Evolutionary conservation across 1,140 invertebrate species (phyloP), one percentile per base, ranked within the genome.

Genomic region (Druon quercuslanigerum): DNA sequence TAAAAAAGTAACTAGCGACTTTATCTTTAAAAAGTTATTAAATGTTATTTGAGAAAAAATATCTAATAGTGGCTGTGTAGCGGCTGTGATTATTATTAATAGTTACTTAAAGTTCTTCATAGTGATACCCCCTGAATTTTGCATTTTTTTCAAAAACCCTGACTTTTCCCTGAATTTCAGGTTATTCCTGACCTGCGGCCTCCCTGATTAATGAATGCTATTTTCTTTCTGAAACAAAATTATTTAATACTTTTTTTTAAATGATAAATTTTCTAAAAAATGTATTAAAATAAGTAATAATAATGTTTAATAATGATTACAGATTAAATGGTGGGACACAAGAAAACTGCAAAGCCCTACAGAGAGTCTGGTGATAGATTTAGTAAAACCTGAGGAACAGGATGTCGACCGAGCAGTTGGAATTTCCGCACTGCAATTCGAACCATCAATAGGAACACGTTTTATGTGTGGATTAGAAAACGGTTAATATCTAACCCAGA

Each of bases 401-500:
- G 93, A 93, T 20, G 89, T 96, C 8, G 92, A 94, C 5, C 94
- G 94, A 71, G 96, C 96, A 52, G 93, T 95, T 70, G 96, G 96
- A 70, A 94, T 96, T 70, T 96, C 96, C 1, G 94, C 95, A 79
- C 92, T 98, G 72, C 97, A 98, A 90, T 98, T 97, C 89, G 97
- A 98, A 92, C 93, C 95, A 1, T 97, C 97, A 0, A 97, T 98
- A 87, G 97, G 97, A 5, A 98, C 97, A 33, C 95, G 96, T 82
- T 97, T 91, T 51, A 91, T 91, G 90, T 91, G 90, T 71, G 90
- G 90, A 50, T 80, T 91, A 33, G 89, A 92, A 86, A 90, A 89
- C 79, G 89, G 90, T 89, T 82, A 54, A 50, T 51, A 12, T 20
- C 1, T 17, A 66, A 33, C 25, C 25, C 25, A 33, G 25, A 33